A percentile compares a stretch with the other conserved stretches of the same genome.
These are phyloP conservation scores for Agonopterix alstromeriana DNA, from an alignment of 2,888 invertebrate species.

Conservation along the genomic window DNA sequence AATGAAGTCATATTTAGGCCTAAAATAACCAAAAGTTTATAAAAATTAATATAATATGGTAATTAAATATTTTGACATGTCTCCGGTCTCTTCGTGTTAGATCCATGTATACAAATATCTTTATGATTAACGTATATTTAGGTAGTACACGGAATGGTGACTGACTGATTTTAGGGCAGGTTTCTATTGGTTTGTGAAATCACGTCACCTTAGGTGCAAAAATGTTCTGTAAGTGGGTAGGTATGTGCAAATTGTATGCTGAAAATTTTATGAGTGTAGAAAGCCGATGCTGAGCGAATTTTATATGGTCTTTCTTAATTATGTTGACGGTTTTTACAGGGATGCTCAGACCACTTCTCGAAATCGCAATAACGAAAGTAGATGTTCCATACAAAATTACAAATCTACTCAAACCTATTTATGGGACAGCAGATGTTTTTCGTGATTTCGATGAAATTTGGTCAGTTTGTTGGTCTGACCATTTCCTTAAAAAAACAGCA, in stretches of 20 bases:
- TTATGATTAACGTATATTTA: conserved; percentile 59
- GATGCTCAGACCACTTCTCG: too few species aligned
- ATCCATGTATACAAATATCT: conserved; percentile 63
- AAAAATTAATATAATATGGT: conserved; percentile 9
- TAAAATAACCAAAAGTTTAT: not conserved
- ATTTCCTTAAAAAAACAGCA: too few species aligned
- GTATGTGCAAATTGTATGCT: conserved; percentile 7
- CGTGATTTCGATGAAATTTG: too few species aligned
- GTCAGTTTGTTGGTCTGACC: too few species aligned
- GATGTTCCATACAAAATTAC: too few species aligned
- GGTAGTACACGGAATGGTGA: conserved; percentile 14
- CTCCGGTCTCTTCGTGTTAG: conserved; percentile 56
- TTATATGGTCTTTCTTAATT: too few species aligned
- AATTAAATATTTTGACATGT: conserved; percentile 53
- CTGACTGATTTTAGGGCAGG: conserved; percentile 65
- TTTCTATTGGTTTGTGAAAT: conserved; percentile 18
- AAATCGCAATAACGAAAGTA: too few species aligned
- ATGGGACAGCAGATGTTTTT: too few species aligned
- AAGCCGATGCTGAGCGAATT: too few species aligned
- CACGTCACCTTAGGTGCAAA: conserved; percentile 35
- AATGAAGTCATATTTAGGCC: not conserved
- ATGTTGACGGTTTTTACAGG: too few species aligned
- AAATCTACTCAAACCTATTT: too few species aligned
- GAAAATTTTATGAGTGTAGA: too few species aligned
- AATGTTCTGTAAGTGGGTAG: conserved; percentile 51